Evolutionary conservation across 2,797 vertebrate genomes (phyloP).

Genomic region (Lacerta viridis): DNA sequence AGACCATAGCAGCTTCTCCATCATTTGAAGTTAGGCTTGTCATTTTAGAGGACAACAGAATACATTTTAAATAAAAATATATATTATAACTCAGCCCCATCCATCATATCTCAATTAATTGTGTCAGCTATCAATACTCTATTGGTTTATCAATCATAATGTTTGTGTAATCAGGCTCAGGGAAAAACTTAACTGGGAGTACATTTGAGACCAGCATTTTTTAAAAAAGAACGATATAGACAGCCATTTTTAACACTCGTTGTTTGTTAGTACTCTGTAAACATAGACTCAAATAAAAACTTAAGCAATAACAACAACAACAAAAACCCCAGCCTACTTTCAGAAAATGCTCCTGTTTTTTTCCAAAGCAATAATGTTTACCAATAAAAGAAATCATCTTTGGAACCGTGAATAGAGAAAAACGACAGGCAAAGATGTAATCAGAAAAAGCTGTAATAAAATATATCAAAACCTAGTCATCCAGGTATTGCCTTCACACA

Average conservation of each 20-base stretch:
- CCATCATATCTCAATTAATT: background rate
- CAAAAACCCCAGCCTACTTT: background rate
- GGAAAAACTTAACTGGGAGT: background rate
- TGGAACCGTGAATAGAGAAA: conserved; percentile 38
- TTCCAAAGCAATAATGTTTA: conserved; percentile 32
- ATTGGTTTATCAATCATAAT: background rate
- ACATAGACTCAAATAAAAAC: conserved; percentile 40
- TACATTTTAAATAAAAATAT: background rate
- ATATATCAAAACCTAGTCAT: conserved; percentile 63
- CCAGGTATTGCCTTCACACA: conserved; percentile 64
- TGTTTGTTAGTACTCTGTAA: conserved; percentile 32
- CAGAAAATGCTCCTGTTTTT: conserved; percentile 31
- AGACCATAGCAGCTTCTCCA: background rate
- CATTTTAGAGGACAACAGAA: background rate
- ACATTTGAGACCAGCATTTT: background rate
- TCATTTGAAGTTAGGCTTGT: background rate
- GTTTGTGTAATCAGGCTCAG: conserved; percentile 52
- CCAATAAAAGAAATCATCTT: conserved; percentile 45
- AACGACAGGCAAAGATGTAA: conserved; percentile 36
- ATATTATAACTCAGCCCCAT: background rate
- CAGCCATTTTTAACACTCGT: conserved; percentile 11
- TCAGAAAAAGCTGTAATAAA: conserved; percentile 61
- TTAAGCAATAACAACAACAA: too few species aligned
- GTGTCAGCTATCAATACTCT: background rate
- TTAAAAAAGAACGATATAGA: background rate